Conservation (phyloP, 53 echinoderm and acorn worm genomes). For the Astropecten irregularis region DNA sequence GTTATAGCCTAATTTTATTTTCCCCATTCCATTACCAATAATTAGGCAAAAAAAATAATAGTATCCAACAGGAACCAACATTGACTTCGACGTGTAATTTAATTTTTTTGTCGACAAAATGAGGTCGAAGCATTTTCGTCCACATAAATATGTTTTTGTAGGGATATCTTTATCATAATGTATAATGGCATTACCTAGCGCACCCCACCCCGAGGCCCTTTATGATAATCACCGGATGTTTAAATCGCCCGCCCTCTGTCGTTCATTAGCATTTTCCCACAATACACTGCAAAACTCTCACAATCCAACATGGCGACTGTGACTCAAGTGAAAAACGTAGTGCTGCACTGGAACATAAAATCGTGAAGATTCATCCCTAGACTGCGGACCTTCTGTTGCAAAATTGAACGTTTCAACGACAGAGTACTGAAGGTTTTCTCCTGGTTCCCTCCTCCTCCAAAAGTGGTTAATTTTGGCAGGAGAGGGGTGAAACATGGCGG, state of each 20-base stretch:
- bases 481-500: slow-evolving; percentile 39
- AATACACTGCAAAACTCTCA: slow-evolving; percentile 32
- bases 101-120: too few species aligned
- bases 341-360: neutral
- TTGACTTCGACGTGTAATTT: too few species aligned
- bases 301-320: slow-evolving; percentile 77
- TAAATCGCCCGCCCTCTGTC: slow-evolving; percentile 48
- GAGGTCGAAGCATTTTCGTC: too few species aligned
- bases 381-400: neutral
- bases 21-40: too few species aligned
- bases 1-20: too few species aligned
- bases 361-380: neutral
- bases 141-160: too few species aligned
- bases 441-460: slow-evolving; percentile 40
- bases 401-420: neutral
- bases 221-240: neutral
- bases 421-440: neutral
- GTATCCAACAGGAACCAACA: too few species aligned
- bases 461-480: slow-evolving; percentile 44
- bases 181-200: too few species aligned
- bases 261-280: slow-evolving; percentile 60
- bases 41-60: too few species aligned
- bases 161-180: too few species aligned
- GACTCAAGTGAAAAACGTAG: slow-evolving; percentile 10
- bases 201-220: too few species aligned